A percentile compares a stretch with the other conserved stretches of the same genome.
phyloP scores from a whole-genome alignment of 2,113 vertebrate species.

The Baryphthengus martii region DNA sequence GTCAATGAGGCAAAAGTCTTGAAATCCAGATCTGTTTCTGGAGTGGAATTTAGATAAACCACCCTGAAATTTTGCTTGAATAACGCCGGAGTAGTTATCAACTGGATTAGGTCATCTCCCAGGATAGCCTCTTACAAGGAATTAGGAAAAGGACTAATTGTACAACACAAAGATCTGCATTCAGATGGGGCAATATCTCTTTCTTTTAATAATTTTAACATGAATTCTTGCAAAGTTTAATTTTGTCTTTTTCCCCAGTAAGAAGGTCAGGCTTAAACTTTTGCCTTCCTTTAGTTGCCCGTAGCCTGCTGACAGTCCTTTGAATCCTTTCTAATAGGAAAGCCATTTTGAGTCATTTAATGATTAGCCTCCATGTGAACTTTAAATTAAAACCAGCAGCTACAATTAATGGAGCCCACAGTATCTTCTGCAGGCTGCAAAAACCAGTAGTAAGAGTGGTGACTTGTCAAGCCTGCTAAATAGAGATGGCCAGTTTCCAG shows the following conservation, averaged over 20 bases:
- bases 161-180: not conserved
- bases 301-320: not conserved
- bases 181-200: not conserved
- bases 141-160: not conserved
- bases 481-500: conserved; percentile 23
- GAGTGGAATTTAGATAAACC: not conserved
- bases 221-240: not conserved
- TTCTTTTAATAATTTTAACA: not conserved
- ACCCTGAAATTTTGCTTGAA: not conserved
- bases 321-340: not conserved
- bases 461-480: conserved; percentile 9
- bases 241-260: not conserved
- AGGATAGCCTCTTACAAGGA: not conserved
- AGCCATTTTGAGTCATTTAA: conserved; percentile 5
- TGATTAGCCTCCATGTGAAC: conserved; percentile 27
- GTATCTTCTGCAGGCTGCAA: not conserved
- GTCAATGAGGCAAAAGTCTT: not conserved
- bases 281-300: not conserved
- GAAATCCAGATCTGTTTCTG: not conserved
- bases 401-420: conserved; percentile 9
- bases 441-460: not conserved
- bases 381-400: conserved; percentile 50
- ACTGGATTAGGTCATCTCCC: not conserved
- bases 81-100: not conserved
- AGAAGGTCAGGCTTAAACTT: not conserved